Conservation (phyloP, 23 tunicate genomes). For the Trididemnum nubilum region DNA sequence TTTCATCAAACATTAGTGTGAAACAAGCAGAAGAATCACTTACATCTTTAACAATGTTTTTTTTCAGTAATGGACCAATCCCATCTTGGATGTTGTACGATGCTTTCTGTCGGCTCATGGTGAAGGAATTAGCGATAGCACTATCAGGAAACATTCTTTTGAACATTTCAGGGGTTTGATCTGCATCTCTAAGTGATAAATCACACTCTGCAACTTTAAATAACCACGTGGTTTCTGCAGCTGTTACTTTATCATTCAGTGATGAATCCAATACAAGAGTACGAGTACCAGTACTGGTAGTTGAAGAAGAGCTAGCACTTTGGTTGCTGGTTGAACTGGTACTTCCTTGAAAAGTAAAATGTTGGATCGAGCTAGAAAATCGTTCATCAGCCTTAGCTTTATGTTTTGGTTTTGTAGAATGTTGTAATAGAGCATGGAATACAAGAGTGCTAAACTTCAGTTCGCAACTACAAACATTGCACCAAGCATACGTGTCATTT, state of each 20-base stretch:
- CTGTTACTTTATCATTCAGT: background rate
- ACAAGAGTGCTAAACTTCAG: background rate
- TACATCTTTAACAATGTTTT: background rate
- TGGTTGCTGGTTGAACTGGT: background rate
- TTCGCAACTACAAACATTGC: background rate
- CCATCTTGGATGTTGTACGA: conserved; percentile 3
- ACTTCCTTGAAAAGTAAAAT: background rate
- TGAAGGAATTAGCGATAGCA: background rate
- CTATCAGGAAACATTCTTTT: background rate
- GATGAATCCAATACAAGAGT: background rate
- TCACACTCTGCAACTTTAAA: background rate
- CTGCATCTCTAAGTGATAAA: background rate
- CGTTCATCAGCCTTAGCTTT: background rate
- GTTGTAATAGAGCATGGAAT: background rate
- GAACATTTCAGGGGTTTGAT: background rate
- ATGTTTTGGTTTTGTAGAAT: background rate
- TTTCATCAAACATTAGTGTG: background rate
- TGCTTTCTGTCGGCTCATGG: conserved; percentile 18
- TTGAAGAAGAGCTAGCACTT: background rate
- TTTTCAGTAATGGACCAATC: conserved; percentile 10
- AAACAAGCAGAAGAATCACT: conserved; percentile 12
- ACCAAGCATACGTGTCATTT: background rate
- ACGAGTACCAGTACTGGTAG: background rate
- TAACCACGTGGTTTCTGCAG: background rate
- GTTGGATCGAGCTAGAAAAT: background rate